phyloP scores from a whole-genome alignment of 2,113 vertebrate genomes.

The Scartelaos histophorus region DNA sequence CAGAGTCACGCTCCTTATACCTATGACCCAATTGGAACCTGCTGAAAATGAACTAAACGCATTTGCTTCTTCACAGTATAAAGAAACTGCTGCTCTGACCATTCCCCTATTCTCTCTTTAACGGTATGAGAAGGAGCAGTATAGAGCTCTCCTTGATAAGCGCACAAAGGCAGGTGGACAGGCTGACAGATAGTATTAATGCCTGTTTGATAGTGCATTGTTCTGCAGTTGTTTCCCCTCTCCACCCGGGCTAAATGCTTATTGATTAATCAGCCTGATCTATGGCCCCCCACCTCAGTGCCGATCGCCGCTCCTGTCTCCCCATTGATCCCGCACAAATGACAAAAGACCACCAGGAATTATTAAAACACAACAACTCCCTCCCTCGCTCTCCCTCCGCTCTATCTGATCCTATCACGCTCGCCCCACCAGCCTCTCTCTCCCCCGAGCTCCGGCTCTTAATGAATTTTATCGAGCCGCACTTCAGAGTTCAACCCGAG shows the following conservation, averaged over 20 bases:
- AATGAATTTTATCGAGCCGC: conserved; percentile 75
- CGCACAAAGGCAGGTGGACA: conserved; percentile 49
- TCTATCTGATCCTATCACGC: conserved; percentile 18
- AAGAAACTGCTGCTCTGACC: neutral
- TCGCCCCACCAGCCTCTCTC: conserved; percentile 24
- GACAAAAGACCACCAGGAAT: conserved; percentile 73
- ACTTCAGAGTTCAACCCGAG: conserved; percentile 63
- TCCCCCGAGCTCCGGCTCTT: conserved; percentile 43
- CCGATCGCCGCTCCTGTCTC: conserved; percentile 67
- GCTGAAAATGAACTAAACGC: neutral
- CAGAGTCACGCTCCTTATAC: no score
- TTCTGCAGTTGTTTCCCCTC: conserved; percentile 71
- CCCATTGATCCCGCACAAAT: conserved; percentile 65
- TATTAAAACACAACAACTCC: conserved; percentile 72
- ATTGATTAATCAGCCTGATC: conserved; percentile 76
- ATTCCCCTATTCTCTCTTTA: neutral
- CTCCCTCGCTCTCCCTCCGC: conserved; percentile 19
- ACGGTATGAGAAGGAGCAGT: neutral
- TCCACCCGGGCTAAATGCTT: conserved; percentile 72
- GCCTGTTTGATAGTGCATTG: conserved; percentile 69
- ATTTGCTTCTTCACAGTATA: neutral
- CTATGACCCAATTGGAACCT: neutral
- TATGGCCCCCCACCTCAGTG: conserved; percentile 61
- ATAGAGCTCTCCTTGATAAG: conserved; percentile 33
- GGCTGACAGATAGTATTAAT: conserved; percentile 63